Percentiles rank a stretch among this genome's conserved stretches.
These are phyloP conservation scores for Serinus canaria DNA, from an alignment of 2,113 vertebrate species.

Conservation along the genomic window DNA sequence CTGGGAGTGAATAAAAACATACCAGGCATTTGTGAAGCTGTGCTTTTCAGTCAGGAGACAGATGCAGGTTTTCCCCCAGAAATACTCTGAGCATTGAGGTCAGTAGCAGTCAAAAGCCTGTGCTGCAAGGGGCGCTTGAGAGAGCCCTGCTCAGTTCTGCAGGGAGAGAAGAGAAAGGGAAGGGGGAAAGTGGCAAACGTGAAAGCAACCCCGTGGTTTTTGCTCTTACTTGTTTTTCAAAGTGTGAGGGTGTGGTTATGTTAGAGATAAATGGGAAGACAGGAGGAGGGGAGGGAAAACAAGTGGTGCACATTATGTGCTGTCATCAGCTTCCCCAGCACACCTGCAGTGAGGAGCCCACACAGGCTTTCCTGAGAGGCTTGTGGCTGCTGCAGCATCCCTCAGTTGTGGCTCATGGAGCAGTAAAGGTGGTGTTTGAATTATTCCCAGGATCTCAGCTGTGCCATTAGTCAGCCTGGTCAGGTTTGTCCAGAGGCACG, in stretches of 20 bases:
- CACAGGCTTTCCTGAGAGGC: neutral
- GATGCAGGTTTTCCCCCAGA: fast-evolving
- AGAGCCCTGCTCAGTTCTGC: neutral
- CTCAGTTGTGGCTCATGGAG: neutral
- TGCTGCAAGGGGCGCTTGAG: fast-evolving
- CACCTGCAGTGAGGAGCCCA: neutral
- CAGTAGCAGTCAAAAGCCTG: neutral
- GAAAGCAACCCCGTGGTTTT: neutral
- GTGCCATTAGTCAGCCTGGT: neutral
- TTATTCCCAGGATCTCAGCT: neutral
- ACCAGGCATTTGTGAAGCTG: neutral
- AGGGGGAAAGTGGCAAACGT: neutral
- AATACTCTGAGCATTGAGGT: fast-evolving
- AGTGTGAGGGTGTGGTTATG: neutral
- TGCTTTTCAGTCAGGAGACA: neutral
- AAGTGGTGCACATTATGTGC: neutral
- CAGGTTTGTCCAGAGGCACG: conserved; percentile 5
- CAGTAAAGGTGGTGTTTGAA: neutral
- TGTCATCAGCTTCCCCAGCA: neutral
- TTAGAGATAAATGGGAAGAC: neutral
- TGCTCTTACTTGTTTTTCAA: neutral
- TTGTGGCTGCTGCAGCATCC: neutral
- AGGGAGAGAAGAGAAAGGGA: neutral
- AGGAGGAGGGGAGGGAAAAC: neutral
- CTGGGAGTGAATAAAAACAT: neutral